These are phyloP conservation scores for Acronicta aceris DNA, from an alignment of 2,888 invertebrate species.

Conservation along the genomic window DNA sequence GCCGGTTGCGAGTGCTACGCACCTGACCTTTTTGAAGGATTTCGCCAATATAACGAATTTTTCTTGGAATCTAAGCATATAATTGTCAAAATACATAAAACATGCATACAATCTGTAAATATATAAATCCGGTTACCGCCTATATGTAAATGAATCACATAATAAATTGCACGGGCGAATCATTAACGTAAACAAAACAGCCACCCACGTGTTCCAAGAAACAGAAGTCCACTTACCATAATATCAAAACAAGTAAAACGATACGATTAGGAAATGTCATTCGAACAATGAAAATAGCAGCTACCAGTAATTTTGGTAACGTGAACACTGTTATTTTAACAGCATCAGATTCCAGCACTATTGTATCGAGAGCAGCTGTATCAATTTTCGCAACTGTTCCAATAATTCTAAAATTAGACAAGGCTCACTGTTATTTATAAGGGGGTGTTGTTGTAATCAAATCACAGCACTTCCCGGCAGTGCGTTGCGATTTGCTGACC, in stretches of 20 bases:
- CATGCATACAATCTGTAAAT: too few species aligned
- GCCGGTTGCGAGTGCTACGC: too few species aligned
- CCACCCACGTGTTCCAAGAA: constrained; percentile 59
- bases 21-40: too few species aligned
- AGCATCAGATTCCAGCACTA: constrained; percentile 10
- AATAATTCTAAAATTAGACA: constrained; percentile 74
- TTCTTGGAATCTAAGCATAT: too few species aligned
- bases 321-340: constrained; percentile 49
- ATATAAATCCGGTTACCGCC: too few species aligned
- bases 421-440: constrained; percentile 68
- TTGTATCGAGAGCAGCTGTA: constrained; percentile 36
- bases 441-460: constrained; percentile 68
- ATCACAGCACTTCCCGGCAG: constrained; percentile 67
- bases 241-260: constrained; percentile 65
- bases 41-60: too few species aligned
- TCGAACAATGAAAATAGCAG: constrained; percentile 62
- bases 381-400: constrained; percentile 70
- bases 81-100: too few species aligned
- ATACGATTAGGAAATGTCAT: constrained; percentile 75
- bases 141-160: constrained; percentile 38
- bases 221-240: constrained; percentile 74
- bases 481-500: constrained; percentile 61
- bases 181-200: constrained; percentile 49
- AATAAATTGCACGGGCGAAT: constrained; percentile 48
- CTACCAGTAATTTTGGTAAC: constrained; percentile 58